A percentile compares a stretch with the other conserved stretches of the same genome.
Conservation (phyloP, 2,113 vertebrate genomes). For the Lagenorhynchus albirostris region DNA sequence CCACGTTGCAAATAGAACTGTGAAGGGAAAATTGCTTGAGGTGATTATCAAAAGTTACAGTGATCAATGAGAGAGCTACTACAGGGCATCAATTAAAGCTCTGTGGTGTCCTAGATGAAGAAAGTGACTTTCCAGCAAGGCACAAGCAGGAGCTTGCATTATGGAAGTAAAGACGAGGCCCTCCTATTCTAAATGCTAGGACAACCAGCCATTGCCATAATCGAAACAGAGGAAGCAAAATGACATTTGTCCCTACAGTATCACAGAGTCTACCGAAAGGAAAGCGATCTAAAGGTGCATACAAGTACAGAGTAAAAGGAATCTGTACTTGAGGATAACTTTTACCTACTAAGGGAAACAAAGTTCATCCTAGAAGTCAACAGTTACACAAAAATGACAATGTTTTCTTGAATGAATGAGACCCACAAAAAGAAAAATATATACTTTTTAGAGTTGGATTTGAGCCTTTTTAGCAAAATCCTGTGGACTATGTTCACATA, state of each 20-base stretch:
- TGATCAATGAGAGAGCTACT: slow-evolving; percentile 41
- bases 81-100: slow-evolving; percentile 57
- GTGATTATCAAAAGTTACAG: slow-evolving; percentile 47
- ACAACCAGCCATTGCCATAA: background rate
- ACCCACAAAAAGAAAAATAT: background rate
- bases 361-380: background rate
- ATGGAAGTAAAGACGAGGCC: background rate
- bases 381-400: background rate
- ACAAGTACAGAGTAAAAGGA: background rate
- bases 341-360: background rate
- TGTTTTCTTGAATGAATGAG: background rate
- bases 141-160: background rate
- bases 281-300: background rate
- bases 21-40: slow-evolving; percentile 26
- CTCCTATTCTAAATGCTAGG: background rate
- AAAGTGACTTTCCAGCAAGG: slow-evolving; percentile 24
- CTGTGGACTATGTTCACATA: background rate
- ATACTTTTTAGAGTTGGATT: background rate
- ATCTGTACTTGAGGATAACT: background rate
- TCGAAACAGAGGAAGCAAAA: background rate
- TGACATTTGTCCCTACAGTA: background rate
- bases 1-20: background rate
- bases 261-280: background rate
- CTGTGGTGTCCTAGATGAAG: background rate
- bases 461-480: background rate